These are phyloP conservation scores for Nycticorax nycticorax DNA, from an alignment of 2,113 vertebrate species.

Conservation along the genomic window DNA sequence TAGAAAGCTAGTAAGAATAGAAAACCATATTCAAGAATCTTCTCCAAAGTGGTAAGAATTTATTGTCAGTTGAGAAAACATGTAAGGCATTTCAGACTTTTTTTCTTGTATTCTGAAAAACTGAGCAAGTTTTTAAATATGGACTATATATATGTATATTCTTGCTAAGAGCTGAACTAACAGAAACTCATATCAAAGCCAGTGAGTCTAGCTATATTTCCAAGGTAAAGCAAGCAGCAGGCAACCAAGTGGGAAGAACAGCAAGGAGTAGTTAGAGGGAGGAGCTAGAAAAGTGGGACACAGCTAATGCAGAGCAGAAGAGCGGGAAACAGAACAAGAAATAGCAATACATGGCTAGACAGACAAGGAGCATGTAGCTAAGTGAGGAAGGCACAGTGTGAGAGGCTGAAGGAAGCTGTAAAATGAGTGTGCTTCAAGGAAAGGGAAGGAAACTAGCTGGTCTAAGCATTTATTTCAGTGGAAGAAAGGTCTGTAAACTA, in stretches of 20 bases:
- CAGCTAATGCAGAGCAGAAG: neutral
- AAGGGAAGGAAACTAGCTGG: neutral
- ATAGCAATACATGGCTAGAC: neutral
- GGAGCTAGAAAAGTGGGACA: neutral
- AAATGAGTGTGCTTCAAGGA: neutral
- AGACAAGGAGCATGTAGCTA: neutral
- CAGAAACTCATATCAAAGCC: neutral
- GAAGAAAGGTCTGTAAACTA: neutral
- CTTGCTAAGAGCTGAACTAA: neutral
- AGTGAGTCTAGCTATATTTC: neutral
- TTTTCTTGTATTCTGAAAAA: neutral
- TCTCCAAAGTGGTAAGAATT: neutral
- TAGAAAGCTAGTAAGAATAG: neutral
- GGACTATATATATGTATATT: neutral
- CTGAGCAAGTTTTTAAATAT: neutral
- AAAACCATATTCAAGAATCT: neutral
- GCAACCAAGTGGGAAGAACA: neutral
- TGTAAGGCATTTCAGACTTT: neutral
- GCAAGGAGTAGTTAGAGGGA: neutral
- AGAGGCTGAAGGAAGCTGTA: neutral
- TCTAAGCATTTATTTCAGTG: neutral
- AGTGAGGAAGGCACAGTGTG: neutral
- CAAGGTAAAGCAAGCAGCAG: neutral
- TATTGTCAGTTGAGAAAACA: neutral
- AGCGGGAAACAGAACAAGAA: neutral